Evolutionary conservation across 2,888 invertebrate genomes (phyloP).

Genomic region (Phymatocera aterrima): DNA sequence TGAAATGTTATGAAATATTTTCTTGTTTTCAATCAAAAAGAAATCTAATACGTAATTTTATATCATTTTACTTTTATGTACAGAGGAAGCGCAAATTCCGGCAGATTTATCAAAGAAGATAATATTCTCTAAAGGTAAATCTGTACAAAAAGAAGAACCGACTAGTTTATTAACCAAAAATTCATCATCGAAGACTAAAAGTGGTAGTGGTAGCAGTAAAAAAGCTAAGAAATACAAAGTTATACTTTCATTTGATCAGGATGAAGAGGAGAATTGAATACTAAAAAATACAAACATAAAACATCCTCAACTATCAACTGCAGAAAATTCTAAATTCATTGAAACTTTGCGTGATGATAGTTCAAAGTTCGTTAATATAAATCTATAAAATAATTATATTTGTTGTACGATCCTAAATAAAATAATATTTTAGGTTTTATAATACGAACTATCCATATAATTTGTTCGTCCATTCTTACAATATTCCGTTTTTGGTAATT

Average conservation of each 20-base stretch:
- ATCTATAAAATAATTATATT: not conserved
- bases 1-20: not conserved
- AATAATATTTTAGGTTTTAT: too few species aligned
- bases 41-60: not conserved
- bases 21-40: not conserved
- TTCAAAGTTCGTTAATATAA: not conserved
- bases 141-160: conserved; percentile 68
- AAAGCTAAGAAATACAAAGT: conserved; percentile 60
- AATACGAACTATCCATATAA: too few species aligned
- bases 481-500: too few species aligned
- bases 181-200: conserved; percentile 54
- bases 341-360: not conserved
- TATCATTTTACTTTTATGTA: conserved; percentile 56
- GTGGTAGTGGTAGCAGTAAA: too few species aligned
- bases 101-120: conserved; percentile 80
- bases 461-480: too few species aligned
- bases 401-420: too few species aligned
- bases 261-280: conserved; percentile 64
- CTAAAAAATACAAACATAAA: not conserved
- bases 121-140: conserved; percentile 74
- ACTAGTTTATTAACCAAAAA: conserved; percentile 61
- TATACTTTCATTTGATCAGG: conserved; percentile 66
- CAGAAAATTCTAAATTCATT: not conserved
- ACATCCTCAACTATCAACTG: not conserved
- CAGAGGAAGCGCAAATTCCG: conserved; percentile 79